phyloP scores from a whole-genome alignment of 1,140 invertebrate genomes.

The Drosophila nigromelanica region DNA sequence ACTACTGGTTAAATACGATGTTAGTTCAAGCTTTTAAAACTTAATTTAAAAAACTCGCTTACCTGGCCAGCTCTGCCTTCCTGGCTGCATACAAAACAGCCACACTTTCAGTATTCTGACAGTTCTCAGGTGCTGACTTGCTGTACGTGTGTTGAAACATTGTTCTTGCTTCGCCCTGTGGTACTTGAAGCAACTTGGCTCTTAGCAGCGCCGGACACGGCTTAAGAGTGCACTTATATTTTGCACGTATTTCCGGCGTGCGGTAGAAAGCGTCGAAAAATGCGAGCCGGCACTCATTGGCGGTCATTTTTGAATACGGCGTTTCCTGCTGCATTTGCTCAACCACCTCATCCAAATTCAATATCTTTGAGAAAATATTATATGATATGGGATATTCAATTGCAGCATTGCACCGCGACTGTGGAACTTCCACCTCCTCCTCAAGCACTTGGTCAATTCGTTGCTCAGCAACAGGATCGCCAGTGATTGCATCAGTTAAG shows the following conservation, averaged over 20 bases:
- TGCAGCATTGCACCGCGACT: neutral
- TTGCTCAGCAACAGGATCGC: neutral
- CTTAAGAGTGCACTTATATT: slow-evolving; percentile 19
- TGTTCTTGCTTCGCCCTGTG: neutral
- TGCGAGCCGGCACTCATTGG: slow-evolving; percentile 10
- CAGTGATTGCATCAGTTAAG: neutral
- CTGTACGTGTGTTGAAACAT: neutral
- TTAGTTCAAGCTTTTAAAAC: neutral
- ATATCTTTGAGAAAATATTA: slow-evolving; percentile 22
- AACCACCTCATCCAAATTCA: slow-evolving; percentile 36
- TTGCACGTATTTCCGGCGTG: slow-evolving; percentile 31
- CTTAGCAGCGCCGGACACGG: slow-evolving; percentile 19
- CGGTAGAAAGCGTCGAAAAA: slow-evolving; percentile 42
- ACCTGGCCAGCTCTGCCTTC: slow-evolving; percentile 24
- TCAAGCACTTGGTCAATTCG: neutral
- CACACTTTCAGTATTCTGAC: neutral
- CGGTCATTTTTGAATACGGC: neutral
- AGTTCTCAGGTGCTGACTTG: neutral
- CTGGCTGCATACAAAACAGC: slow-evolving; percentile 8
- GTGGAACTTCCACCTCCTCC: neutral
- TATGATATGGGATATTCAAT: slow-evolving; percentile 29
- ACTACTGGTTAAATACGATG: neutral
- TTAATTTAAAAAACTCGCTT: neutral
- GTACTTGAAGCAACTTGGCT: slow-evolving; percentile 18
- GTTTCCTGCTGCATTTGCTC: slow-evolving; percentile 34